Base-by-base conservation (phyloP, 2,797 vertebrate genomes). In the Gambelia wislizenii region DNA sequence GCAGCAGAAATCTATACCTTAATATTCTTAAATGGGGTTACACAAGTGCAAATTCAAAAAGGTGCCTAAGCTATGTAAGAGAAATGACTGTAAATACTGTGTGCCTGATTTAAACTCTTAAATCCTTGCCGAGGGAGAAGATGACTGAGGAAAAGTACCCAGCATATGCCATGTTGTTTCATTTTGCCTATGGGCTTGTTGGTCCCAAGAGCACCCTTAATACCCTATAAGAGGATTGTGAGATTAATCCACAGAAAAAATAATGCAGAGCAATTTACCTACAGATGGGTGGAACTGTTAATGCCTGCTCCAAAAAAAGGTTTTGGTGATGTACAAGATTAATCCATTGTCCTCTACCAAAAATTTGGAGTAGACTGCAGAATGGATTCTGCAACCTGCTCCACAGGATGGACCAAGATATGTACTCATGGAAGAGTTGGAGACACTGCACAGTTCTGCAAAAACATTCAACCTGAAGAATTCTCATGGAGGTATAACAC, bases 21-120 rank as follows among this genome's bases (percentile, higher is more conserved):
- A 86, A 88, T 44, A 77, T 70, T 83, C 54, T 54, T 52, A 78
- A 83, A 70, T 70, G 87, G 72, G 61, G 90, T 59, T 72, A 77
- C 54, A 84, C 27, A 52, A 47, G 27, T 54, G n/a, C n/a, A 42
- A 67, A 67, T 39, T 52, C 70, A 86, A 54, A 77, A 75, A 59
- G 64, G 4, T 77, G 44, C 5, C 13, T 52, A 52, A 61, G 33
- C 78, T 49, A 61, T 69, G 49, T 59, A 74, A 85, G 52, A 13
- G 9, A 77, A 70, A 82, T 82, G n/a, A 70, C 47, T 59, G 49
- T 70, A 33, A 74, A 61, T 78, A 59, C 70, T 70, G 33, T 42
- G 56, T 6, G 39, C 76, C 69, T 75, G 72, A 81, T 81, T 47
- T 85, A 88, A 82, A 87, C 16, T 13, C 36, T 81, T 44, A 81